Evolutionary conservation across 92 coral and sea anemone genomes (phyloP).

Genomic region (Palythoa grandiflora): DNA sequence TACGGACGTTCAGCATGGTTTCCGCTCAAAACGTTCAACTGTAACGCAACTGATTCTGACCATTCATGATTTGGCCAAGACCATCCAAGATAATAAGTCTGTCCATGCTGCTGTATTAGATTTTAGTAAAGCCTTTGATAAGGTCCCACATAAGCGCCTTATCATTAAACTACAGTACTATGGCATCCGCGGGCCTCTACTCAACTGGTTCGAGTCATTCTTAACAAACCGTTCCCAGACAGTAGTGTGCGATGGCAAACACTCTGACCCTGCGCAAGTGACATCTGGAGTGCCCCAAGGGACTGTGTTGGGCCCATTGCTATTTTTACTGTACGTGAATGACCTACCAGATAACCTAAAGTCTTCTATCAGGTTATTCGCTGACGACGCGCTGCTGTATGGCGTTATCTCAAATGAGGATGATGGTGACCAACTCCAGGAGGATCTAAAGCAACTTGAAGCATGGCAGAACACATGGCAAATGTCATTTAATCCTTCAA

Average conservation of each 20-base stretch:
- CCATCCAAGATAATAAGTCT: conserved; percentile 40
- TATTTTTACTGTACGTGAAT: conserved; percentile 42
- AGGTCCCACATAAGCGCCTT: conserved; percentile 20
- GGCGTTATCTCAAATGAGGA: conserved; percentile 36
- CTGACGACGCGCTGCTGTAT: conserved; percentile 60
- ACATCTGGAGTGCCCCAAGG: conserved; percentile 64
- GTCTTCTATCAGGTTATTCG: conserved; percentile 60
- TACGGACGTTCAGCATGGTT: conserved; percentile 59
- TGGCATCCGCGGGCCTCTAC: conserved; percentile 37
- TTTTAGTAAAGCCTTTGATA: conserved; percentile 40
- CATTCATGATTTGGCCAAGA: conserved; percentile 40
- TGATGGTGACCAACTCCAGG: conserved; percentile 54
- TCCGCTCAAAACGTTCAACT: conserved; percentile 61
- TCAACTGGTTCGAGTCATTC: conserved; percentile 56
- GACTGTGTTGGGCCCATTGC: conserved; percentile 45
- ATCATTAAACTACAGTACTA: conserved; percentile 25
- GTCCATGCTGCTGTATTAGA: conserved; percentile 59
- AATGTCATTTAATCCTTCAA: conserved; percentile 57
- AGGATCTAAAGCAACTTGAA: conserved; percentile 27
- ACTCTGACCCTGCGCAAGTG: conserved; percentile 40
- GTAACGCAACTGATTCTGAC: conserved; percentile 50
- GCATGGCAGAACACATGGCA: conserved; percentile 48
- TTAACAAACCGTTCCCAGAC: conserved; percentile 44
- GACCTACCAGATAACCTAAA: conserved; percentile 60
- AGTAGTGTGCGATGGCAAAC: conserved; percentile 53